These are phyloP conservation scores for Allophyes oxyacanthae DNA, from an alignment of 2,888 invertebrate genomes.

Conservation along the genomic window DNA sequence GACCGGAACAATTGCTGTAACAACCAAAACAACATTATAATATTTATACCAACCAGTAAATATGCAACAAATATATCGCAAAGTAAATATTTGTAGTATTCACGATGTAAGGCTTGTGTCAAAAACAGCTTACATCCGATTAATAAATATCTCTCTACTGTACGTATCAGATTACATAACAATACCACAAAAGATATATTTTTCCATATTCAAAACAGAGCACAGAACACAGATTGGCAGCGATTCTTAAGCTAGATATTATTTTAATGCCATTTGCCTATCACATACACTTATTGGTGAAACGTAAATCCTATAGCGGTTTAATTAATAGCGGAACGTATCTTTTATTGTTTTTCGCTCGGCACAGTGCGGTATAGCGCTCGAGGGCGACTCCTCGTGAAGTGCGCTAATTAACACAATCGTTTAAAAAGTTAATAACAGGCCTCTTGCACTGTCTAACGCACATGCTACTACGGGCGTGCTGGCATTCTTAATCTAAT, in stretches of 20 bases:
- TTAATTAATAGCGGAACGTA: conserved; percentile 79
- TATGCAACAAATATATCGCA: background rate
- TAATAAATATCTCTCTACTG: too few species aligned
- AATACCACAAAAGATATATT: too few species aligned
- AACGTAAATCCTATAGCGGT: conserved; percentile 62
- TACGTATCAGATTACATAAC: too few species aligned
- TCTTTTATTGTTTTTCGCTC: conserved; percentile 78
- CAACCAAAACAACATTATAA: conserved; percentile 55
- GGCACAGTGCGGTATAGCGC: conserved; percentile 64
- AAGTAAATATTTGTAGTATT: background rate
- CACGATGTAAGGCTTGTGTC: conserved; percentile 33
- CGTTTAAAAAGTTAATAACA: conserved; percentile 87
- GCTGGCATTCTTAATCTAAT: conserved; percentile 54
- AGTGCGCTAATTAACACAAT: conserved; percentile 86
- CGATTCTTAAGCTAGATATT: conserved; percentile 32
- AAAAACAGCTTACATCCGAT: background rate
- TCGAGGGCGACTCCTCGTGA: conserved; percentile 73
- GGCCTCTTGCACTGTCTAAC: conserved; percentile 76
- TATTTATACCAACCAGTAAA: background rate
- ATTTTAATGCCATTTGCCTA: conserved; percentile 48
- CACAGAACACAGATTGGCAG: conserved; percentile 15
- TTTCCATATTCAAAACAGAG: too few species aligned
- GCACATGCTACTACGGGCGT: conserved; percentile 72
- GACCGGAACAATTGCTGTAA: conserved; percentile 97
- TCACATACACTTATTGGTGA: conserved; percentile 39